Evolutionary conservation across 2,113 vertebrate genomes (phyloP).

Genomic region (Pelvicachromis taeniatus): DNA sequence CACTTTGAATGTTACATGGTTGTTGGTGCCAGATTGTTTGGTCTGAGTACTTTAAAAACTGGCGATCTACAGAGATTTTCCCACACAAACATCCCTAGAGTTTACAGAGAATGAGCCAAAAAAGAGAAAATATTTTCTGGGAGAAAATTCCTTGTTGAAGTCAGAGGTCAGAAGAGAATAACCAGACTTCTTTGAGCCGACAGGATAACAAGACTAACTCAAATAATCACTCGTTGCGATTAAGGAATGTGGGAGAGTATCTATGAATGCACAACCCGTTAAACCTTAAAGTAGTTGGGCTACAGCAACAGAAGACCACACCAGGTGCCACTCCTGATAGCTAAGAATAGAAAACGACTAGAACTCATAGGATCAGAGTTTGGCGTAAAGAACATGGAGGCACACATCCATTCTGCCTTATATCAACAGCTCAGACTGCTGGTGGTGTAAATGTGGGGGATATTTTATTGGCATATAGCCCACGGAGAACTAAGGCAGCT

Average conservation of each 20-base stretch:
- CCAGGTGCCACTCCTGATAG: background rate
- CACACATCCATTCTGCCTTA: background rate
- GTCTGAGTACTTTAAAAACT: background rate
- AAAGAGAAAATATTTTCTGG: background rate
- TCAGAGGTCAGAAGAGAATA: background rate
- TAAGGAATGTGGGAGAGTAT: background rate
- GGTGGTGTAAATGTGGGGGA: rapidly evolving
- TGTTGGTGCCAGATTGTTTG: rapidly evolving
- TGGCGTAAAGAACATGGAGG: background rate
- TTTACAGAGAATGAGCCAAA: background rate
- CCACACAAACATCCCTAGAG: background rate
- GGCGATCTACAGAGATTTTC: background rate
- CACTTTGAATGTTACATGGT: background rate
- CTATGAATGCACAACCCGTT: background rate
- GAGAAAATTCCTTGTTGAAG: background rate
- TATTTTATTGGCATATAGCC: background rate
- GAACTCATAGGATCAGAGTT: background rate
- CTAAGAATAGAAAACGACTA: background rate
- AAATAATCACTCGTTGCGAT: rapidly evolving
- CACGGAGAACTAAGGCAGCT: background rate
- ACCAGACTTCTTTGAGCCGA: rapidly evolving
- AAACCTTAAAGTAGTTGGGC: background rate
- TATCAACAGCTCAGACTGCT: background rate
- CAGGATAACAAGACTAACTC: background rate
- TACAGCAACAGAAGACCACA: background rate